Conservation (phyloP, 1,140 invertebrate species). For the Brachionus sp. region DNA sequence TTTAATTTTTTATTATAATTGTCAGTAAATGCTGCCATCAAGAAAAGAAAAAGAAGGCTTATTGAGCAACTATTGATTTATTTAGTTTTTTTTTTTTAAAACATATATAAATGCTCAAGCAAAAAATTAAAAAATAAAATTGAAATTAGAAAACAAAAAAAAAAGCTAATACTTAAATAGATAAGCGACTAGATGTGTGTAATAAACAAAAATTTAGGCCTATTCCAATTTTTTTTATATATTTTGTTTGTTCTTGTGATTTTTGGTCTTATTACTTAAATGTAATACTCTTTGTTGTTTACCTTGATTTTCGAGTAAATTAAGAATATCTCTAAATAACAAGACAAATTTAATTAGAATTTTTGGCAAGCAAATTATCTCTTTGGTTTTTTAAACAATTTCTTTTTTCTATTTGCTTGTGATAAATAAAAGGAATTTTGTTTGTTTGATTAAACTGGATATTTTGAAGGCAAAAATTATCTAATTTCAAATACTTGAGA, state of each 20-base stretch:
- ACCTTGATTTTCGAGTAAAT: neutral
- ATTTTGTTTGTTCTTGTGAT: conserved; percentile 2
- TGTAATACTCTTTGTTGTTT: neutral
- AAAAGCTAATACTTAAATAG: neutral
- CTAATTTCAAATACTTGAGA: conserved; percentile 9
- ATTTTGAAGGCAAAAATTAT: neutral
- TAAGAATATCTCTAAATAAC: neutral
- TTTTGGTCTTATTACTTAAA: neutral
- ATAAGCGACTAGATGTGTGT: neutral
- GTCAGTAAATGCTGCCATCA: neutral
- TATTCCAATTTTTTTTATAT: neutral
- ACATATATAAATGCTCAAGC: no score
- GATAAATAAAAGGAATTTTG: neutral
- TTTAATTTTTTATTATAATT: conserved; percentile 3
- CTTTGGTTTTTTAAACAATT: neutral
- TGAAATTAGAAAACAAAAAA: neutral
- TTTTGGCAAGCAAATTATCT: neutral
- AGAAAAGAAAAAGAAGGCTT: neutral
- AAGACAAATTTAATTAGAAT: conserved; percentile 5
- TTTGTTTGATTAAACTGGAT: conserved; percentile 3
- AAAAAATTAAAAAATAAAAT: neutral
- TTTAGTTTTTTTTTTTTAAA: neutral
- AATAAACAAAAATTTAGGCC: neutral
- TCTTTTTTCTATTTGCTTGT: neutral
- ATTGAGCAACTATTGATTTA: neutral